Evolutionary conservation across 2,888 invertebrate species (phyloP).

Genomic region (Aphodius sticticus): DNA sequence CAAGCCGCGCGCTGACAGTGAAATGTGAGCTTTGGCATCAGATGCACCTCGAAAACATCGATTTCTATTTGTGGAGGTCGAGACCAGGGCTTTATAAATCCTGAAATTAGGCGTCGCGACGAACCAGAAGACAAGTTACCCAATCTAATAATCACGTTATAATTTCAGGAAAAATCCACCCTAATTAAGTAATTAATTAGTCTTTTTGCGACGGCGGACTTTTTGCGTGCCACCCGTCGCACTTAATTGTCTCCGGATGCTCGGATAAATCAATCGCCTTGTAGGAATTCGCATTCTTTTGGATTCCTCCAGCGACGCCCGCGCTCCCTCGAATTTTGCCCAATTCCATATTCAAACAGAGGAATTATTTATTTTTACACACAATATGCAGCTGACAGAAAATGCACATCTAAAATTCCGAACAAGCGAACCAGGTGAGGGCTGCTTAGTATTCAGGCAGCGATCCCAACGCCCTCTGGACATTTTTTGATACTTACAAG

Average conservation of each 20-base stretch:
- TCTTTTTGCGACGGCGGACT: constrained; percentile 10
- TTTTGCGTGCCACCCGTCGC: background rate
- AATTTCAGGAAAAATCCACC: constrained; percentile 7
- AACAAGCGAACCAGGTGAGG: constrained; percentile 24
- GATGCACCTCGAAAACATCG: background rate
- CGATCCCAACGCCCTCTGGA: constrained; percentile 13
- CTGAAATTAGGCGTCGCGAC: constrained; percentile 17
- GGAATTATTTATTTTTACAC: constrained; percentile 24
- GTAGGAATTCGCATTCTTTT: constrained; percentile 7
- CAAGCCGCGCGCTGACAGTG: constrained; percentile 49
- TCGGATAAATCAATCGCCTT: background rate
- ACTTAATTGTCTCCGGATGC: background rate
- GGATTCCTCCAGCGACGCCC: background rate
- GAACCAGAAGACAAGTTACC: constrained; percentile 7
- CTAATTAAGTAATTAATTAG: constrained; percentile 27
- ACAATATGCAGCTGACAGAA: constrained; percentile 23
- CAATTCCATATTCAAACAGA: background rate
- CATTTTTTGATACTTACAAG: constrained; percentile 21
- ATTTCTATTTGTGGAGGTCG: background rate
- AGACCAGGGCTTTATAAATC: background rate
- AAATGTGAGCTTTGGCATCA: constrained; percentile 44
- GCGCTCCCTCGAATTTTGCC: background rate
- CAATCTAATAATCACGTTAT: constrained; percentile 22
- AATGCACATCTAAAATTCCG: constrained; percentile 26
- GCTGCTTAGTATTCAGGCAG: constrained; percentile 21